Evolutionary conservation across 1,140 invertebrate genomes (phyloP), one percentile per base, ranked within the genome.

Genomic region (Drosophila chauvacae): DNA sequence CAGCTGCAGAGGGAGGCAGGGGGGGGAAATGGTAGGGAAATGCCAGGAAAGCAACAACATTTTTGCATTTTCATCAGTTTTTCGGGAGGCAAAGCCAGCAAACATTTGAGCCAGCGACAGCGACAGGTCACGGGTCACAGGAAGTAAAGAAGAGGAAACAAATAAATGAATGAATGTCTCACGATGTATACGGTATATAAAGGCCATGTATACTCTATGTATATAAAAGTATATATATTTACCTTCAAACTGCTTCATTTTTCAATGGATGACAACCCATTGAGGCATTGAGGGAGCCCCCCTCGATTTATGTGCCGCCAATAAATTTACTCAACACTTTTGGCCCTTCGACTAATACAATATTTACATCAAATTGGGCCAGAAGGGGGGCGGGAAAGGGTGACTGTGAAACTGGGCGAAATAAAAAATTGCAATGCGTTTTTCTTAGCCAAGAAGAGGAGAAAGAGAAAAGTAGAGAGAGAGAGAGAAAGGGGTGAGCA

Each of bases 261-360:
- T 77, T 83, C 74, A 79, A 59, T 44, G 56, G 20, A 39, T 53
- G 59, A 72, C 51, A 53, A 39, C 39, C 77, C 26, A 26, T 26
- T 26, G 26, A 26, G 26, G 26, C 41, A 47, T 47, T 55, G 60
- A 55, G 62, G 14, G 66, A 61, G 59, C 37, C 61, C 58, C 55
- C 58, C 66, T 71, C 84, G 83, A 87, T 87, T 87, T 87, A 87
- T 87, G 84, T 80, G 68, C 84, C 80, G 84, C 80, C 84, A 88
- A 87, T 87, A 88, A 88, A 87, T 87, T 88, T 87, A 80, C 80
- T 74, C 80, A 88, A 87, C 83, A 87, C 84, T 87, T 39, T 83
- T 87, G 84, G 77, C 66, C 60, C 73, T 51, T 75, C 69, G 77
- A 77, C 83, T 83, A 87, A 87, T 87, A 88, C 84, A 88, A 87